A percentile compares a stretch with the other conserved stretches of the same genome.
Conservation (phyloP, 1,140 invertebrate genomes). For the Drosophila melanogaster region Release_6_plus_ISO1_MT NT_037436.4:9069001-9069500, state of each 20-base stretch:
- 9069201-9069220: constrained; percentile 40
- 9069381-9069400: constrained; percentile 43
- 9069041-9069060: constrained; percentile 71
- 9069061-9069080: constrained; percentile 56
- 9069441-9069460: constrained; percentile 54
- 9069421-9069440: constrained; percentile 19
- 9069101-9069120: constrained; percentile 53
- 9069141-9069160: constrained; percentile 67
- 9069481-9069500: constrained; percentile 71
- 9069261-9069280: constrained; percentile 50
- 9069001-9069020: constrained; percentile 58
- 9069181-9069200: constrained; percentile 10
- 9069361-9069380: constrained; percentile 56
- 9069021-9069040: constrained; percentile 76
- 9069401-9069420: constrained; percentile 25
- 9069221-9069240: constrained; percentile 47
- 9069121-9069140: constrained; percentile 55
- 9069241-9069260: constrained; percentile 64
- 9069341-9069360: constrained; percentile 73
- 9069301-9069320: constrained; percentile 48
- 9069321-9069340: constrained; percentile 75
- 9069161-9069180: constrained; percentile 14
- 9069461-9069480: constrained; percentile 72
- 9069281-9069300: constrained; percentile 72
- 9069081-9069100: constrained; percentile 37